Percentiles rank a stretch among this genome's conserved stretches.
These are phyloP conservation scores for Tor tambroides DNA, from an alignment of 2,113 vertebrate species.

Conservation along the genomic window DNA sequence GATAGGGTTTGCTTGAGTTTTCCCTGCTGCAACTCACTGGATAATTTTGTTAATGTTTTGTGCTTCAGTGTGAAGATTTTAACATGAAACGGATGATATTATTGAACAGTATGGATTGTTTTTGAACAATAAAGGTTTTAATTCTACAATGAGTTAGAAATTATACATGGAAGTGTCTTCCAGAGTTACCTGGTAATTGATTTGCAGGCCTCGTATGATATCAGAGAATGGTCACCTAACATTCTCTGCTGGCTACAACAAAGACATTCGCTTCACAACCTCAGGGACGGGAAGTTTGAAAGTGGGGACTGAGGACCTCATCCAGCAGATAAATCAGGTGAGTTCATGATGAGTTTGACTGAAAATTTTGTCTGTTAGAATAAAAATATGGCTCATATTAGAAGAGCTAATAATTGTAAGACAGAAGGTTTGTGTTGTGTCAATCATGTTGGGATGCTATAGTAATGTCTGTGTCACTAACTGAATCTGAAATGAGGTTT, in stretches of 20 bases:
- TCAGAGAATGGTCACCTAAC: constrained; percentile 87
- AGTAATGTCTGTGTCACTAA: too few relatives aligned
- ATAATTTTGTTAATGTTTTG: too few relatives aligned
- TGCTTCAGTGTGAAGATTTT: not conserved
- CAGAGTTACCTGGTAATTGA: constrained; percentile 15
- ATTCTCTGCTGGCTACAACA: constrained; percentile 80
- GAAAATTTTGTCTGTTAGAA: not conserved
- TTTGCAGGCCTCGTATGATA: constrained; percentile 83
- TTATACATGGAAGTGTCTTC: not conserved
- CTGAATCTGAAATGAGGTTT: not conserved
- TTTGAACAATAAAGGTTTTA: not conserved
- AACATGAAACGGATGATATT: not conserved
- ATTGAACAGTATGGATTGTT: not conserved
- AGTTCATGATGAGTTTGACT: constrained; percentile 32
- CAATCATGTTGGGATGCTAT: not conserved
- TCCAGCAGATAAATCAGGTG: constrained; percentile 84
- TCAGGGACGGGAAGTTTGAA: constrained; percentile 83
- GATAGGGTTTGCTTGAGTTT: not conserved
- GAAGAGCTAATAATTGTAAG: not conserved
- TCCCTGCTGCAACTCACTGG: not conserved
- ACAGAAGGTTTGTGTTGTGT: not conserved
- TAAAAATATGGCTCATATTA: not conserved
- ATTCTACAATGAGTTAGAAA: not conserved
- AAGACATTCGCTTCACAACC: constrained; percentile 90
- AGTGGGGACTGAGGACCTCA: constrained; percentile 85